Evolutionary conservation across 1,140 invertebrate genomes (phyloP), one percentile per base, ranked within the genome.

Genomic region (Caerostris darwini): DNA sequence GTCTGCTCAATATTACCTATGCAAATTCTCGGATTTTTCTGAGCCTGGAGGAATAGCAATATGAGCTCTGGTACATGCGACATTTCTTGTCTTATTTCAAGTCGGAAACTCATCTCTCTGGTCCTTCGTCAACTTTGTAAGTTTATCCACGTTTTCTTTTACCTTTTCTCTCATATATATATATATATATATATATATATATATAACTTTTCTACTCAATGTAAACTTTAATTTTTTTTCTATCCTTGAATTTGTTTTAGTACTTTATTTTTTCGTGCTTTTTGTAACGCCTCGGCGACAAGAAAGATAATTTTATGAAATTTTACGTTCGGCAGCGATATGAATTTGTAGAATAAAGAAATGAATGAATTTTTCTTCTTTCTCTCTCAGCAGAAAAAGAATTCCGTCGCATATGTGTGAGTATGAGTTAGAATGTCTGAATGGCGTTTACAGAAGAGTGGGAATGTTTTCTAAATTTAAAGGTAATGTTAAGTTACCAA

Each of bases 91-190:
- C 56, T 83, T 83, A 83, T 57, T 83, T 57, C n/a, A 57, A 7
- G 5, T 14, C 12, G 54, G 3, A 83, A 83, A 83, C 56, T 83
- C 81, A 83, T 83, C 81, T 83, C 54, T 19, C n/a, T 54, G 81
- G 81, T 83, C 7, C 81, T 56, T 54, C 53, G 54, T 54, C 53
- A 53, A 83, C 81, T 83, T 83, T 54, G 81, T 83, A 83, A 83
- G 54, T 83, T 34, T 83, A 83, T 83, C 54, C 54, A 5, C 56
- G 81, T 83, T 83, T 83, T 83, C 34, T 54, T 83, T 83, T 83
- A 17, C 81, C 56, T 56, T 83, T 57, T 56, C 81, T n/a, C 14
- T n/a, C 81, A 6, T 83, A n/a, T n/a, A n/a, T n/a, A n/a, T n/a
- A n/a, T n/a, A n/a, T n/a, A n/a, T n/a, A n/a, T n/a, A 2, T 34